Evolutionary conservation across 2,888 invertebrate genomes (phyloP).

Genomic region (Scrobipalpa atriplicella): DNA sequence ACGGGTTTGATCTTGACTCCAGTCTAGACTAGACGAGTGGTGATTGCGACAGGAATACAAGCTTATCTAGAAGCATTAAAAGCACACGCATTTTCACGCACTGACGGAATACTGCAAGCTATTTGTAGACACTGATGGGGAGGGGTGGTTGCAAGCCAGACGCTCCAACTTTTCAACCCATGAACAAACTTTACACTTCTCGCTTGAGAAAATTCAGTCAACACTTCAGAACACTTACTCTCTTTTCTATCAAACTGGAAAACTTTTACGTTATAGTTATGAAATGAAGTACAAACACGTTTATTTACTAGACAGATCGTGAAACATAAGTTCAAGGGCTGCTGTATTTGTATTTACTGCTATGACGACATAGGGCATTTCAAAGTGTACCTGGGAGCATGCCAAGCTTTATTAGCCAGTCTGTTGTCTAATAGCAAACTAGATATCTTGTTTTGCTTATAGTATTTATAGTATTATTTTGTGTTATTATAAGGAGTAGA

Average conservation of each 20-base stretch:
- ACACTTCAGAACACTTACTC: too few relatives aligned
- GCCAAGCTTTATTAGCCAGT: neutral
- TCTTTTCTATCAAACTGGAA: neutral
- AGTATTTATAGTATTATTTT: neutral
- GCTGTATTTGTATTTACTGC: slow-evolving; percentile 7
- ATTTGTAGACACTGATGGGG: too few relatives aligned
- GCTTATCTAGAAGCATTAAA: too few relatives aligned
- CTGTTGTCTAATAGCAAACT: neutral
- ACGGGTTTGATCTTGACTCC: too few relatives aligned
- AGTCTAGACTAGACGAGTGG: too few relatives aligned
- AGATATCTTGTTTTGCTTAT: neutral
- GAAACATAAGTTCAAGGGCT: neutral
- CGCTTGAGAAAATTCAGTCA: too few relatives aligned
- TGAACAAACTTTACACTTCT: too few relatives aligned
- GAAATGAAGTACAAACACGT: neutral
- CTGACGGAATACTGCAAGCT: too few relatives aligned
- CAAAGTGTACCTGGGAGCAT: neutral
- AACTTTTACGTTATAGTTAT: neutral
- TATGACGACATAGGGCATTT: neutral
- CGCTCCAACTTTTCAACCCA: too few relatives aligned
- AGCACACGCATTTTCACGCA: too few relatives aligned
- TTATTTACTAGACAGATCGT: neutral
- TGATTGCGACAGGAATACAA: too few relatives aligned
- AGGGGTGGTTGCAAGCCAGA: too few relatives aligned
- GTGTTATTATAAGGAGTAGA: neutral